These are phyloP conservation scores for Siniperca knerii DNA, from an alignment of 2,113 vertebrate species.

Conservation along the genomic window DNA sequence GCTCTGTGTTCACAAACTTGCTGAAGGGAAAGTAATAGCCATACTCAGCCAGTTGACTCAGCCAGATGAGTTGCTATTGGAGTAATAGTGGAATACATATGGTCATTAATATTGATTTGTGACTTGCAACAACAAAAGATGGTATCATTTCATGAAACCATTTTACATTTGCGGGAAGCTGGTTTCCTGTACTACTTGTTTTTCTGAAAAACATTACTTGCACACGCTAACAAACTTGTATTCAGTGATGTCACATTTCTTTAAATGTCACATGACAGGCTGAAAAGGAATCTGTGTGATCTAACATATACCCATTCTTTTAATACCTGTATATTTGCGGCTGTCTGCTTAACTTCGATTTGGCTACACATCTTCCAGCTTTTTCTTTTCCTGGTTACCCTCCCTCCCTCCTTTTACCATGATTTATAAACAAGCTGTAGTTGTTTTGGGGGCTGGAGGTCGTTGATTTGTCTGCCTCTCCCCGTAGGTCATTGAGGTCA, in stretches of 20 bases:
- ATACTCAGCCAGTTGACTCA: slow-evolving; percentile 58
- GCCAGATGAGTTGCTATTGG: slow-evolving; percentile 42
- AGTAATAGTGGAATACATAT: slow-evolving; percentile 28
- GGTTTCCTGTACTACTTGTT: neutral
- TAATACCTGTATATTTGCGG: neutral
- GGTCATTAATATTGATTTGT: slow-evolving; percentile 34
- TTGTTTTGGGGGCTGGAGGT: slow-evolving; percentile 88
- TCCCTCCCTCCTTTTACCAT: slow-evolving; percentile 23
- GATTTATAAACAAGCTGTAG: slow-evolving; percentile 77
- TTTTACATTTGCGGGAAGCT: neutral
- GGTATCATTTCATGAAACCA: slow-evolving; percentile 24
- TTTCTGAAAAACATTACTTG: neutral
- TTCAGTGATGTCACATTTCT: neutral
- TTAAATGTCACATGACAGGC: neutral
- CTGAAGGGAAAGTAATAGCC: slow-evolving; percentile 71
- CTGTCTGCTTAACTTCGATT: slow-evolving; percentile 10
- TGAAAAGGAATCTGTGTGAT: neutral
- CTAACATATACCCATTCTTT: neutral
- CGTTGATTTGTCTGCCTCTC: slow-evolving; percentile 93
- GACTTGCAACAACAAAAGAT: slow-evolving; percentile 21
- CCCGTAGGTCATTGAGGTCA: slow-evolving; percentile 91
- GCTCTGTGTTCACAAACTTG: slow-evolving; percentile 75
- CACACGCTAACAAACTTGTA: neutral
- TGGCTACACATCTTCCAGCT: slow-evolving; percentile 41
- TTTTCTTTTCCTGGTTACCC: slow-evolving; percentile 28